Evolutionary conservation across 1,140 invertebrate genomes (phyloP).

Genomic region (Drosophila athabasca): DNA sequence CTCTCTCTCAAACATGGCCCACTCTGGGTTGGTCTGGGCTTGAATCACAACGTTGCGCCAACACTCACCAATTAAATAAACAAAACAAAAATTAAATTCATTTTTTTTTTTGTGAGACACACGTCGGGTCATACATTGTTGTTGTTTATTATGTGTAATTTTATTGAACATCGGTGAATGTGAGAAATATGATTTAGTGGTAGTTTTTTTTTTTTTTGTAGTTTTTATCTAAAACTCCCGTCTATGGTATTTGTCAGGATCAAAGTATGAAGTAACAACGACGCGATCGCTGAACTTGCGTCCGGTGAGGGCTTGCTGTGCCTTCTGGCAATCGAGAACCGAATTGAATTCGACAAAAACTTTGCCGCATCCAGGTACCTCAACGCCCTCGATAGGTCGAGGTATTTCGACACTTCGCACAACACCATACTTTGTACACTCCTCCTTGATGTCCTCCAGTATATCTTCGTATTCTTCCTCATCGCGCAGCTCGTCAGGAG

Average conservation of each 20-base stretch:
- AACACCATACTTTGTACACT: slow-evolving; percentile 98
- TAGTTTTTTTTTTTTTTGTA: slow-evolving; percentile 7
- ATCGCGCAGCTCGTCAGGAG: slow-evolving; percentile 97
- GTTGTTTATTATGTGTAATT: slow-evolving; percentile 59
- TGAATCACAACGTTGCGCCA: no score
- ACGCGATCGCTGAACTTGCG: slow-evolving; percentile 99
- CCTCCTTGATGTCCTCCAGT: slow-evolving; percentile 98
- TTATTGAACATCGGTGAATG: slow-evolving; percentile 74
- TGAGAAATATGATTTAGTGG: slow-evolving; percentile 65
- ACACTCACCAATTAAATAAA: no score
- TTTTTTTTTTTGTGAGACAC: background rate
- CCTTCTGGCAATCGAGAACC: slow-evolving; percentile 98
- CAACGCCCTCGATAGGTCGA: slow-evolving; percentile 97
- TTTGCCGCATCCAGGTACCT: slow-evolving; percentile 99
- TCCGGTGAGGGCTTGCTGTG: slow-evolving; percentile 98
- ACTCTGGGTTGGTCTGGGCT: no score
- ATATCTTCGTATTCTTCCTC: slow-evolving; percentile 99
- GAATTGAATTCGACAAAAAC: slow-evolving; percentile 99
- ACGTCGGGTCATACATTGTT: slow-evolving; percentile 16
- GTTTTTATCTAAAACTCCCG: slow-evolving; percentile 94
- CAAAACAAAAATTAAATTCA: background rate
- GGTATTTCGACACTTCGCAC: slow-evolving; percentile 98
- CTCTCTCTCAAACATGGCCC: no score
- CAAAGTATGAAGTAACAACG: slow-evolving; percentile 99
- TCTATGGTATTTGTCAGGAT: slow-evolving; percentile 99